Percentiles rank a stretch among this genome's conserved stretches.
Evolutionary conservation across 2,888 invertebrate species (phyloP).

Genomic region (Apamea anceps): DNA sequence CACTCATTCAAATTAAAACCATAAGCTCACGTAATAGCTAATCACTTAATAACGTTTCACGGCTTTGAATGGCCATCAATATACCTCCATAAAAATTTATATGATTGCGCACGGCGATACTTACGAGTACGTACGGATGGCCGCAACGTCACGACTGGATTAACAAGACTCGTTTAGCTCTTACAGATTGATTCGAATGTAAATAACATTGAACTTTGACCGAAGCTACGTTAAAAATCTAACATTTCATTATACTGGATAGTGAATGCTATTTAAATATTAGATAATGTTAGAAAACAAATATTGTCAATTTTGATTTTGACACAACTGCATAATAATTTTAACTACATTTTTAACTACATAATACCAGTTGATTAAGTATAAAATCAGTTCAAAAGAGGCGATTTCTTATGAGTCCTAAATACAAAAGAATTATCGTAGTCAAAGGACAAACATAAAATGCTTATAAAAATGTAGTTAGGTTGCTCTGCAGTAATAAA

Average conservation of each 20-base stretch:
- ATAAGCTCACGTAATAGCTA: conserved; percentile 49
- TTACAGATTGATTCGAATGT: conserved; percentile 46
- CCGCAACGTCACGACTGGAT: conserved; percentile 47
- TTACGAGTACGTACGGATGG: conserved; percentile 21
- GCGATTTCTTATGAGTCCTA: background rate
- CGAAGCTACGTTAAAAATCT: conserved; percentile 53
- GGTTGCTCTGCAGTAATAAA: background rate
- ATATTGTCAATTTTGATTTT: conserved; percentile 17
- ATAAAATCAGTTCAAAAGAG: background rate
- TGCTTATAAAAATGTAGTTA: background rate
- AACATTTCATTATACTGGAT: conserved; percentile 37
- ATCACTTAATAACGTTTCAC: conserved; percentile 47
- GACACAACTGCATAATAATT: conserved; percentile 14
- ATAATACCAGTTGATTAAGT: background rate
- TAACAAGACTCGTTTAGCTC: conserved; percentile 54
- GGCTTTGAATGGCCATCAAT: conserved; percentile 14
- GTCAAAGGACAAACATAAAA: background rate
- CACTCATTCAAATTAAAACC: conserved; percentile 26
- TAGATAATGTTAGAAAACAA: conserved; percentile 32
- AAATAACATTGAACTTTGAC: conserved; percentile 67
- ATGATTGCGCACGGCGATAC: conserved; percentile 39
- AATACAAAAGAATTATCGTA: background rate
- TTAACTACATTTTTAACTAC: no score
- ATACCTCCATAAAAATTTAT: conserved; percentile 38
- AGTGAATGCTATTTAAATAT: conserved; percentile 23